Evolutionary conservation across 2,888 invertebrate genomes (phyloP), one percentile per base, ranked within the genome.

Genomic region (Osedax fenrisi): DNA sequence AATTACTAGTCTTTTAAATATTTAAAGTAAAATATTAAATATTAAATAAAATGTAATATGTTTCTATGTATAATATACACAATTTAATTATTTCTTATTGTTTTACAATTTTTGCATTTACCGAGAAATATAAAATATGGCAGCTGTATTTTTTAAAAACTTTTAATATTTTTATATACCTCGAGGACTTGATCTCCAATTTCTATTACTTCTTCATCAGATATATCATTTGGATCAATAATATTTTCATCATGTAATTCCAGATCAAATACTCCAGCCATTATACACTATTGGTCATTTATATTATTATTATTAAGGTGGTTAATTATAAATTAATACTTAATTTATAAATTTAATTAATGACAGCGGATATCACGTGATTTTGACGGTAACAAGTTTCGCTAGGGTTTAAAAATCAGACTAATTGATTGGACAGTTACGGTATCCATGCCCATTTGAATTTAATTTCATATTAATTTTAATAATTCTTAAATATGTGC

Each of bases 221-320:
- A 77, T 26, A 76, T 66, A 56, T 77, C 76, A 59, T 83, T 83
- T 23, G 75, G 68, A 26, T 26, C 76, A 26, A 75, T 77, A 69
- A 83, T 83, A 25, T 81, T 79, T 26, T 78, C 81, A 75, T 84
- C 85, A 83, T 90, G 89, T 83, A 94, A 88, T 86, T 94, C 94
- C 86, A 94, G 89, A 88, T 93, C 92, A 86, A 94, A 94, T 85
- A 94, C 91, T 86, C 91, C 92, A 85, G 85, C 85, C 85, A 85
- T 85, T 67, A 73, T 77, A 24, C 3, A 76, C 76, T 17, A 22
- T n/a, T 41, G 41, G 17, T 41, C 41, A 41, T 41, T 41, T 5
- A 41, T 41, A 41, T 10, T 41, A 10, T 10, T 41, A 41, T 17
- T 41, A 41, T 10, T 41, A 41, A 41, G 5, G 17, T 10, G 17